Base-by-base conservation (phyloP, 2,113 vertebrate species). In the Oriolus oriolus region DNA sequence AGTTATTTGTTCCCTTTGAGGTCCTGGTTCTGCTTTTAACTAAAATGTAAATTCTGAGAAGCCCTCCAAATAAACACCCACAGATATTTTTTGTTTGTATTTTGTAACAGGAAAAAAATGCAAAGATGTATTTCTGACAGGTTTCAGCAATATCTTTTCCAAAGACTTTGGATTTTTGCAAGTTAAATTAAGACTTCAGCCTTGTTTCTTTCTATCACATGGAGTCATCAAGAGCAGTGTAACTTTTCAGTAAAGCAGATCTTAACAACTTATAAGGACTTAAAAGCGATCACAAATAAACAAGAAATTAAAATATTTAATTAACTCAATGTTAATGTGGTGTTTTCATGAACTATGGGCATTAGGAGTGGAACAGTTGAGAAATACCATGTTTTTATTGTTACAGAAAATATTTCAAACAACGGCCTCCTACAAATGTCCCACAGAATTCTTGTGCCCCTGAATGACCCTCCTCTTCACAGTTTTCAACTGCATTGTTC, bases 301-400 rank as follows among this genome's bases (percentile, higher is more conserved):
- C 5, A 54, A 56, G 30, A 64, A 81, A 50, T 23, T 42, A 65
- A 70, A 74, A 24, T 1, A 27, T 63, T 39, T 75, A 4, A 33
- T 86, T 71, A 63, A 76, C 15, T 59, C 28, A 4, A 71, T n/a
- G 10, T 49, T 45, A 59, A 16, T 15, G 23, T 7, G 20, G 6
- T 33, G 6, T 44, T 77, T 84, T 33, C 9, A 8, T 76, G 35
- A 53, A 50, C 28, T 71, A 16, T 18, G 31, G 4, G 8, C 44
- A 27, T 57, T 30, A 66, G 9, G 14, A 69, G 10, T 11, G 4
- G 45, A 91, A 80, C 3, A 54, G 30, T 6, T 56, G 14, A 64
- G 39, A 84, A 73, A 16, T 2, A 1, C 1, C 1, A 0, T 54
- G 31, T 1, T n/a, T 61, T 49, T 57, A 63, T 26, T 45, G 8